Evolutionary conservation across 2,888 invertebrate genomes (phyloP), one percentile per base, ranked within the genome.

Genomic region (Netelia inedita): DNA sequence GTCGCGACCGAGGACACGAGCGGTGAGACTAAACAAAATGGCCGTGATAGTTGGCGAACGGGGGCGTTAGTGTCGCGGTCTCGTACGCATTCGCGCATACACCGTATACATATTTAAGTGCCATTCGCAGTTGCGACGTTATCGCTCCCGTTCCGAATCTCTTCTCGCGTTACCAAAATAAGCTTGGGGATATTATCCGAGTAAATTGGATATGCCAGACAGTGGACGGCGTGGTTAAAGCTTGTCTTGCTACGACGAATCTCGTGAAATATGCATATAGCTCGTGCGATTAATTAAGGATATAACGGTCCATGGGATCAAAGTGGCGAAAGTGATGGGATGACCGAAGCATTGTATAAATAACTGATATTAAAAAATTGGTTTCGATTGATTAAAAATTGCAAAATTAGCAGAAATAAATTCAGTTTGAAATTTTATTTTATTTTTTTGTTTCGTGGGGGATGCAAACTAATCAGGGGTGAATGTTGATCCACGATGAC

Each of bases 81-180:
- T 43, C 73, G 68, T 73, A 46, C 43, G 57, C 55, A 55, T 72
- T 16, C 16, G 66, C 57, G 43, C 57, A 28, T 11, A 66, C 41
- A 65, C 21, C 41, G 65, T 59, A 69, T 71, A 59, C 53, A 79
- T 66, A 79, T 73, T 72, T 53, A 21, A 66, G 57, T 79, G 43
- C 66, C 55, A 79, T 66, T 50, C 41, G 43, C 65, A 19, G 21
- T 16, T 21, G 72, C 41, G 41, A 50, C 65, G 43, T 75, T 81
- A 61, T 69, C 68, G 46, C 69, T 55, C 19, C 55, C 28, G 63
- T 63, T 69, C 68, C 23, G 61, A 19, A 74, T 68, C 73, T 53
- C 35, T 53, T 50, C 41, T 19, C 14, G 61, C 28, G 6, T 16
- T 21, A 14, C 14, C 8, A 14, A 73, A 41, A 50, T 69, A 69